Base-by-base conservation (phyloP, 1,140 invertebrate species). In the Lamellibrachia luymesi region DNA sequence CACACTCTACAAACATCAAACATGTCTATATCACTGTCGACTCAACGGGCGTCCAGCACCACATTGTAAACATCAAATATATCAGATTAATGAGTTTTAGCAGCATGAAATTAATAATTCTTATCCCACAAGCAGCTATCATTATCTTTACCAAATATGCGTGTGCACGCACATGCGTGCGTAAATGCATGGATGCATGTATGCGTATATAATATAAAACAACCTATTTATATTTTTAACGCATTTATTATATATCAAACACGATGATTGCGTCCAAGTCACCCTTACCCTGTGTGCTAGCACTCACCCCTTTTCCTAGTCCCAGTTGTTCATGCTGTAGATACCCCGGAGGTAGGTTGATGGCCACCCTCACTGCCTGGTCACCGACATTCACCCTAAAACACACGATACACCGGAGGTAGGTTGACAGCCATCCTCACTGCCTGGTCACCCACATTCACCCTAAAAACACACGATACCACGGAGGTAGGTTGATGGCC, bases 321-420 rank as follows among this genome's bases (percentile, higher is more conserved):
- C 98, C 98, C 93, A 99, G 97, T 17, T 98, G 98, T 95, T 99
- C 98, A 95, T 98, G 98, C 1, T 98, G 97, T 51, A 99, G 97
- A 97, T 99, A 99, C 80, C 98, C 98, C 22, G 98, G 96, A 8
- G 98, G 98, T 94, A 99, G 97, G 95, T 98, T 97, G 38, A 98
- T 97, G 22, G 98, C 98, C 51, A 99, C 98, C 7, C 98, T 97
- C 93, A 99, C 96, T 93, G 96, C 96, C 94, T 98, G 97, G 93
- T 98, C 97, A 95, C 98, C 98, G 51, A 98, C 97, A 94, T 98
- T 97, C 92, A 97, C 95, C 95, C 97, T 97, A 94, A 27, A 96
- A 95, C 93, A 95, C 92, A 94, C 56, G 93, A 94, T 22, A 17
- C 64, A 80, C 91, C 22, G 49, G 51, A 27, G 49, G 80, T 92